These are phyloP conservation scores for Vipera latastei DNA, from an alignment of 2,797 vertebrate species.

Conservation along the genomic window DNA sequence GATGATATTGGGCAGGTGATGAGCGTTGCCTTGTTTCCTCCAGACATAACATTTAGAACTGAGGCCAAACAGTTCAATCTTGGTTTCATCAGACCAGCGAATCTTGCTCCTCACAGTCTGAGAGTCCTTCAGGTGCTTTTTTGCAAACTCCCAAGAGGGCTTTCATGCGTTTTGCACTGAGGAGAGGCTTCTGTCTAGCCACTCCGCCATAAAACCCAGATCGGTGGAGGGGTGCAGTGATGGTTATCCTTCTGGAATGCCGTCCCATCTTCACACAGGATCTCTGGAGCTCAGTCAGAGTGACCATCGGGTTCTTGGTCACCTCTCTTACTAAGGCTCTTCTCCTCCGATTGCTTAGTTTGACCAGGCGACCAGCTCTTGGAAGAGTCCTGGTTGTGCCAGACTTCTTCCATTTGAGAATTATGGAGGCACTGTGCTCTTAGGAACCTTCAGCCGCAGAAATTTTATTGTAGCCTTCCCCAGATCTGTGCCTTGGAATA, in stretches of 20 bases:
- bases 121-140: not conserved
- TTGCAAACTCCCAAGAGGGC: not conserved
- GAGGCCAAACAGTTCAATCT: not conserved
- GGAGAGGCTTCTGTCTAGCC: not conserved
- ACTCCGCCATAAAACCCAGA: not conserved
- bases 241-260: not conserved
- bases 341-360: not conserved
- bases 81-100: not conserved
- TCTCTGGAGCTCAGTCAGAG: no score
- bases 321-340: not conserved
- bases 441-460: no score
- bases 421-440: no score
- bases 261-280: not conserved
- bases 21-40: not conserved
- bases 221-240: not conserved
- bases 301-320: no score
- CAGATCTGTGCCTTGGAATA: not conserved
- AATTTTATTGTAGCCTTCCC: not conserved
- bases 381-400: not conserved
- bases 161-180: not conserved
- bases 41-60: not conserved
- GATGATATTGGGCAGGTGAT: not conserved
- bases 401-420: no score
- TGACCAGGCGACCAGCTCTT: not conserved
- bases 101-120: not conserved